Evolutionary conservation across 2,797 vertebrate species (phyloP).

Genomic region (Mormyrops attenuatus): DNA sequence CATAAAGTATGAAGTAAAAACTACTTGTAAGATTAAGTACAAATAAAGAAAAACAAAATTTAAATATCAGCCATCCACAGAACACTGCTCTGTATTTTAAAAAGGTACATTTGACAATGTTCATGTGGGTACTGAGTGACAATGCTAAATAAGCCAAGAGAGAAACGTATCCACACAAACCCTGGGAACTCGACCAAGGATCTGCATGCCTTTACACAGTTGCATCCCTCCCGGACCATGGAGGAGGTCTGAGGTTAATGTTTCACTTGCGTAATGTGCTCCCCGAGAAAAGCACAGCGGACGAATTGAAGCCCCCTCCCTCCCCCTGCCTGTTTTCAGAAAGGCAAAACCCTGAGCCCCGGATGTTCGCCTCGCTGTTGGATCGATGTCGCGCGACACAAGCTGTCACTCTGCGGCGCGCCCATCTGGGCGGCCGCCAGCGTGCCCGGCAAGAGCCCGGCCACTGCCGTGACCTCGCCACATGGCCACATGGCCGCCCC

Average conservation of each 20-base stretch:
- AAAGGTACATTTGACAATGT: not conserved
- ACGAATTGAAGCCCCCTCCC: not conserved
- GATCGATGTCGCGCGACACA: constrained; percentile 10
- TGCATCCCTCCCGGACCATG: not conserved
- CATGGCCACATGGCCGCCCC: not conserved
- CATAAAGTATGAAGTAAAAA: not conserved
- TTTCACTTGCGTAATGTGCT: not conserved
- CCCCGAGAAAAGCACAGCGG: not conserved
- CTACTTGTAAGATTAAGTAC: not conserved
- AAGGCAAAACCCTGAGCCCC: not conserved
- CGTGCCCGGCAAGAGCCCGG: not conserved
- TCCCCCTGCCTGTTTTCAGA: not conserved
- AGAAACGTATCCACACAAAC: not conserved
- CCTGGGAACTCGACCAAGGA: not conserved
- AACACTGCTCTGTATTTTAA: not conserved
- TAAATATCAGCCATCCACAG: not conserved
- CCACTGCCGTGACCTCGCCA: not conserved
- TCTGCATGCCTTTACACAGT: not conserved
- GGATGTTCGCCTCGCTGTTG: not conserved
- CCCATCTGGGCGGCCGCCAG: not conserved
- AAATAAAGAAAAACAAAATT: not conserved
- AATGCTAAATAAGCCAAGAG: not conserved
- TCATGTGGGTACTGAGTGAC: not conserved
- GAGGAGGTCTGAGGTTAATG: not conserved
- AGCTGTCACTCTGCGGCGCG: not conserved